A percentile compares a stretch with the other conserved stretches of the same genome.
Conservation (phyloP, 2,113 vertebrate genomes). For the Hippocampus zosterae region DNA sequence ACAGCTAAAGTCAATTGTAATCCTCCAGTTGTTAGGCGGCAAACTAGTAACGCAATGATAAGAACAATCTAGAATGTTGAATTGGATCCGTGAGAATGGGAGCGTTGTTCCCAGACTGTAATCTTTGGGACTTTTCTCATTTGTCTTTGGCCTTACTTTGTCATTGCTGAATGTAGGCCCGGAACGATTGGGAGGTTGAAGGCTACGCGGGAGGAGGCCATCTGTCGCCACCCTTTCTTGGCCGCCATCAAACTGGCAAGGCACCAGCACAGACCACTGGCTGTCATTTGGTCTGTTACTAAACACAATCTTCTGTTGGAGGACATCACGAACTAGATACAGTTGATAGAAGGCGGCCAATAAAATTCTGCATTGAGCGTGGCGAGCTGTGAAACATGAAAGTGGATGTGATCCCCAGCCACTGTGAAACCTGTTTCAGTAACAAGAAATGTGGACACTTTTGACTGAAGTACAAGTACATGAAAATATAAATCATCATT, state of each 20-base stretch:
- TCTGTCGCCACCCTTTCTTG: conserved; percentile 36
- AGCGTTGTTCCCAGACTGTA: too few species aligned
- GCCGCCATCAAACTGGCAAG: conserved; percentile 38
- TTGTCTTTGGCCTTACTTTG: background rate
- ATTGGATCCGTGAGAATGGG: background rate
- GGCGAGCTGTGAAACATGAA: background rate
- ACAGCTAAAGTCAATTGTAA: background rate
- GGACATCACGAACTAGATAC: conserved; percentile 1
- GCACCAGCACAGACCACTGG: conserved; percentile 5
- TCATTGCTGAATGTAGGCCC: background rate
- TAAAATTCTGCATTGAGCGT: conserved; percentile 1
- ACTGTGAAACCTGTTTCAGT: background rate
- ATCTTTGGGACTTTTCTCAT: background rate
- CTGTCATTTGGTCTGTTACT: conserved; percentile 19
- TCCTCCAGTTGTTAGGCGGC: too few species aligned
- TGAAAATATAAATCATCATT: background rate
- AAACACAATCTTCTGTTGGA: conserved; percentile 11
- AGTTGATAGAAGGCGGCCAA: background rate
- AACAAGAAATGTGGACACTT: background rate
- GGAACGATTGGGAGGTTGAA: background rate
- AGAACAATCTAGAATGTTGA: too few species aligned
- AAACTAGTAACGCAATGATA: too few species aligned
- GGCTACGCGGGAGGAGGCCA: conserved; percentile 21
- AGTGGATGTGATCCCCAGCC: background rate
- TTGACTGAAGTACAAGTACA: background rate